A percentile compares a stretch with the other conserved stretches of the same genome.
Evolutionary conservation across 2,797 vertebrate genomes (phyloP).

Genomic region (Melanotaenia maccullochi): DNA sequence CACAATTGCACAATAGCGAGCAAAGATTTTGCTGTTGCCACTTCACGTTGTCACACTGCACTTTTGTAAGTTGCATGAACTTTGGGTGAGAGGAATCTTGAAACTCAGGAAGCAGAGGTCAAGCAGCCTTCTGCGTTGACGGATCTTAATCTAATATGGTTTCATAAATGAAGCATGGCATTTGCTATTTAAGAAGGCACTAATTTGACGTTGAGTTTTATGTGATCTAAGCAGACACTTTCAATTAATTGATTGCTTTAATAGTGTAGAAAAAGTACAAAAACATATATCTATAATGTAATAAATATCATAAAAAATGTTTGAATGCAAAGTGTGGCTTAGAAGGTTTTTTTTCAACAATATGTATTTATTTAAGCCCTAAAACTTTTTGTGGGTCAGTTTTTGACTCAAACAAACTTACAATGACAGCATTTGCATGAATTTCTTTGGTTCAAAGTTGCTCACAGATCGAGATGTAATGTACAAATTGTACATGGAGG

Average conservation of each 20-base stretch:
- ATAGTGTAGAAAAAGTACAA: background rate
- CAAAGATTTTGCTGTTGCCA: conserved; percentile 38
- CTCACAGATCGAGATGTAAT: background rate
- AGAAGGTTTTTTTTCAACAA: background rate
- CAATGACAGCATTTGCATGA: background rate
- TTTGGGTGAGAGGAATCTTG: conserved; percentile 57
- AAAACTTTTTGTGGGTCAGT: background rate
- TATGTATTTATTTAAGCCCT: background rate
- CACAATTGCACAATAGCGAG: conserved; percentile 50
- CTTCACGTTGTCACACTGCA: conserved; percentile 55
- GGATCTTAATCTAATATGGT: conserved; percentile 19
- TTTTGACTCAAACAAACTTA: background rate
- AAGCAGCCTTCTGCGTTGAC: conserved; percentile 10
- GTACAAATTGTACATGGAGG: conserved; percentile 5
- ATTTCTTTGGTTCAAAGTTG: conserved; percentile 38
- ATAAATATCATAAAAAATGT: background rate
- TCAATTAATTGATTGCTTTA: background rate
- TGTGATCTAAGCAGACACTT: background rate
- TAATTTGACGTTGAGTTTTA: background rate
- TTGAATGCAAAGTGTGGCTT: too few species aligned
- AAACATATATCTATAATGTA: background rate
- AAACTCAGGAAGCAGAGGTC: conserved; percentile 39
- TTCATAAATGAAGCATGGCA: background rate
- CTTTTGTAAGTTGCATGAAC: conserved; percentile 73
- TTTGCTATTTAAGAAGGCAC: background rate